Percentiles rank a stretch among this genome's conserved stretches.
Evolutionary conservation across 92 coral and sea anemone genomes (phyloP).

Genomic region (Phymanthus crucifer): DNA sequence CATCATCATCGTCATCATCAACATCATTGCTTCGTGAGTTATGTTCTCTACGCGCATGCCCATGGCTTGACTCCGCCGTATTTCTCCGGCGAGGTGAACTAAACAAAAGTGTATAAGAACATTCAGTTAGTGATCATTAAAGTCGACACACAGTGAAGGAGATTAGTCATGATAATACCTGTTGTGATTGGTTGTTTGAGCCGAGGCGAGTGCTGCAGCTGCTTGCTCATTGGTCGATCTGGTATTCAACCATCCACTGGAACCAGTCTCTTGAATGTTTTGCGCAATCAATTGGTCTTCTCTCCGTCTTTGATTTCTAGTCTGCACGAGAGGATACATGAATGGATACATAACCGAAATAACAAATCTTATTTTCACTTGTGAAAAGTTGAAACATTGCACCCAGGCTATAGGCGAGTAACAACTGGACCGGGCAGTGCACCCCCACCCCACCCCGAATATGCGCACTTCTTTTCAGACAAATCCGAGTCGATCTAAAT

Average conservation of each 20-base stretch:
- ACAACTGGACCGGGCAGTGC: too few species aligned
- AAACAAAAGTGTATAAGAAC: not conserved
- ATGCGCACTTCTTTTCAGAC: too few species aligned
- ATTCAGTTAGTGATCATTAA: not conserved
- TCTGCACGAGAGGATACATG: not conserved
- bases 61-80: not conserved
- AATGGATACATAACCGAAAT: too few species aligned
- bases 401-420: too few species aligned
- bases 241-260: conserved; percentile 42
- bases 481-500: too few species aligned
- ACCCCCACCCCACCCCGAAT: too few species aligned
- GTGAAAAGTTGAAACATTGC: too few species aligned
- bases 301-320: conserved; percentile 12
- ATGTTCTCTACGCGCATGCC: not conserved
- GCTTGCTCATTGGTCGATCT: conserved; percentile 26
- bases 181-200: conserved; percentile 5
- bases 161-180: not conserved
- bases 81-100: not conserved
- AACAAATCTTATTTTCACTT: too few species aligned
- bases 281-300: conserved; percentile 13
- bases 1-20: not conserved
- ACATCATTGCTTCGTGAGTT: not conserved
- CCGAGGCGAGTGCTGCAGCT: conserved; percentile 24
- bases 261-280: conserved; percentile 35
- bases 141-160: not conserved